Base-by-base conservation (phyloP, 1,140 invertebrate species). In the Drosophila carrolli region DNA sequence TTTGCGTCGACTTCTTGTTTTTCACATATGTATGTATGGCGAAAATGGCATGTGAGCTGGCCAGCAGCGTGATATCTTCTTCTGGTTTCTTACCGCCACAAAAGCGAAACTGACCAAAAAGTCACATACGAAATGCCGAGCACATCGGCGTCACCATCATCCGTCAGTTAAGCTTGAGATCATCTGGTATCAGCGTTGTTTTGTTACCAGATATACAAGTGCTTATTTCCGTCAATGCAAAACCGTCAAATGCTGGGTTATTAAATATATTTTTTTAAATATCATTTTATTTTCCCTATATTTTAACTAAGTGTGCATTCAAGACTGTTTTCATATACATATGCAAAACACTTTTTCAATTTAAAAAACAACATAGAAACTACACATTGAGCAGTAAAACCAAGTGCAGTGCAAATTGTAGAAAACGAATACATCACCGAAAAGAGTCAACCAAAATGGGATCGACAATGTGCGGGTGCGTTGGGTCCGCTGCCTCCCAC, bases 271-370 rank as follows among this genome's bases (percentile, higher is more conserved):
- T 16, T 16, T 16, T 16, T 16, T 16, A 16, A 16, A 16, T 16
- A 16, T 16, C 16, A 16, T 16, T 16, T 16, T 16, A 16, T 16
- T 16, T 16, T 16, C 16, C 16, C 0, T 19, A 19, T 19, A 47
- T 58, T 46, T 41, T 37, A 79, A 51, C 56, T 46, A 56, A 46
- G 54, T 40, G 56, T 79, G 53, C 50, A 44, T 76, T 77, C 68
- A 65, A 66, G 76, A 62, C 56, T 74, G 53, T 65, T 77, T 80
- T 61, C 43, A 44, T 75, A 76, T 32, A 27, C 48, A 50, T 60
- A 88, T 82, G 78, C 70, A 88, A 86, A 86, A 88, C 82, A 79
- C 82, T 83, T 88, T 86, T 85, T 29, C 75, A 88, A 86, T 88
- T 86, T 78, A 79, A 75, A 55, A 54, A 68, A 66, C 38, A 68